Evolutionary conservation across 2,888 invertebrate species (phyloP), one percentile per base, ranked within the genome.

Genomic region (Nezara viridula): DNA sequence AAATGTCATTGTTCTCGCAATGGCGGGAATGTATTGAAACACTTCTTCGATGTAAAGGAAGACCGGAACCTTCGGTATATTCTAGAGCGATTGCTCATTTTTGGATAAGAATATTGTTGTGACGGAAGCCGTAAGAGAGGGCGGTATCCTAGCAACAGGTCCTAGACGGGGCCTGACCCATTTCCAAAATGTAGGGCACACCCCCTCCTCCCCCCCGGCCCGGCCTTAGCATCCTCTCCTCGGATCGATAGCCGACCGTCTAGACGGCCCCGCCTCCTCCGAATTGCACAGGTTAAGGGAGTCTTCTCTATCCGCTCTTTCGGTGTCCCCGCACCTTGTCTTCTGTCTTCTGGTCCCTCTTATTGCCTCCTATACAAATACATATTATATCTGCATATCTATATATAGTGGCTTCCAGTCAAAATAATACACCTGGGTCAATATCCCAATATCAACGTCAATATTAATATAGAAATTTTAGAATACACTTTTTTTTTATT

Each of bases 151-250:
- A 88, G 88, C 88, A 88, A 88, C 88, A 88, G 88, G 88, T 88
- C 88, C 88, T 88, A 88, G 88, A 88, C 88, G 88, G 88, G 73
- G 73, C 66, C 16, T 88, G 88, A 88, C 88, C 88, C 88, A 88
- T 88, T 88, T 88, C 88, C 88, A 88, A 88, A 88, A 88, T 88
- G 60, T 90, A 89, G 90, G 90, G 90, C 90, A 89, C 90, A 86
- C 60, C 55, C 89, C 44, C 88, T 16, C 27, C 10, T 14, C 55
- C 86, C 44, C 37, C 40, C 10, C 37, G 77, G n/a, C 49, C 55
- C 16, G n/a, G 85, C 81, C 49, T 86, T 86, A 89, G 86, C 86
- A 89, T 86, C 89, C 60, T 86, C 89, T 44, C 73, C 66, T 88
- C 55, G 60, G 88, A 88, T 88, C 88, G 88, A 88, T 88, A 88